Base-by-base conservation (phyloP, 2,888 invertebrate genomes). In the Ernsta delagoae region DNA sequence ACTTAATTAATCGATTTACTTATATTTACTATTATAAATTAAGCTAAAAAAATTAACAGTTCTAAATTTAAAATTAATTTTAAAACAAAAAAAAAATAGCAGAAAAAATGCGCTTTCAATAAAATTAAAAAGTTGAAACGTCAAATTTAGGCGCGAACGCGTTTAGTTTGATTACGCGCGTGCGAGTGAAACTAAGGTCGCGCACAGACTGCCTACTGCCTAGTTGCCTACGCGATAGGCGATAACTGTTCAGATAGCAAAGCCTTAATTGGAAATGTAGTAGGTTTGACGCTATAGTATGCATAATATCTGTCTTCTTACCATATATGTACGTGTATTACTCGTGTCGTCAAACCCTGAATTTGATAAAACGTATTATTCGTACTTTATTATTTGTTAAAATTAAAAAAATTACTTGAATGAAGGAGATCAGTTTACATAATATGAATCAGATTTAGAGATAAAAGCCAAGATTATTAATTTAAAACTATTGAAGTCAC, bases 161-260 rank as follows among this genome's bases (percentile, higher is more conserved):
- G 70, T 59, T 71, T 73, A 24, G 9, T 53, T 76, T 73, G 73
- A 73, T 77, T 72, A 73, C 75, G 74, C 85, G 83, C 88, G 87
- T 82, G 81, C 81, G 73, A 69, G 75, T 65, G 72, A 71, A 73
- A 67, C 81, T 78, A 82, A 77, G 71, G 83, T 78, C 84, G 87
- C 86, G 82, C 75, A 65, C 77, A 83, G 82, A 90, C 90, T 90
- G 89, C 75, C 78, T 74, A 76, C 65, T n/a, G n/a, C n/a, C n/a
- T n/a, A n/a, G n/a, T n/a, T n/a, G n/a, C n/a, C n/a, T n/a, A n/a
- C n/a, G 45, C 69, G 64, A 61, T 70, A 59, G 67, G 41, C 54
- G 59, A 65, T 70, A 71, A 72, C 62, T 60, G 60, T 56, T 41
- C 50, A 70, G 70, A 70, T 70, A 70, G 63, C 59, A 72, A 77